Evolutionary conservation across 2,888 invertebrate species (phyloP).

Genomic region (Coremacera marginata): DNA sequence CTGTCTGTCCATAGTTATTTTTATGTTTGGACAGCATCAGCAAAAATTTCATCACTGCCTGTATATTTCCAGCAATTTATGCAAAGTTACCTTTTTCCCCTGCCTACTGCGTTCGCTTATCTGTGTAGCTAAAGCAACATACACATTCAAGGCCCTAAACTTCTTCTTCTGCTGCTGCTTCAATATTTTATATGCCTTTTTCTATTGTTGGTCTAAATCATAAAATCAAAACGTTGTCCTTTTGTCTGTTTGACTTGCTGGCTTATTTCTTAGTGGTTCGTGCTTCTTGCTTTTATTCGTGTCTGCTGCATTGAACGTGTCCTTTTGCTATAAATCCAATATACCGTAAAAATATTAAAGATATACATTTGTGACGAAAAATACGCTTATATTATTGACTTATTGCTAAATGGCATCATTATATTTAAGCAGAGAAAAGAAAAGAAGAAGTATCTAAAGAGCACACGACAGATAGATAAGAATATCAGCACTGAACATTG

Average conservation of each 20-base stretch:
- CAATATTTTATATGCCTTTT: background rate
- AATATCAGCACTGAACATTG: background rate
- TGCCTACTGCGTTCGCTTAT: background rate
- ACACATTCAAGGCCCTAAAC: conserved; percentile 3
- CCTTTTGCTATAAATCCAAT: conserved; percentile 13
- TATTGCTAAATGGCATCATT: conserved; percentile 51
- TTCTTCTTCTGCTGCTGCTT: background rate
- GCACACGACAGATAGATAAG: background rate
- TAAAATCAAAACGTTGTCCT: conserved; percentile 31
- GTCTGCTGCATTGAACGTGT: conserved; percentile 7
- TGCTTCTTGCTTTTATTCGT: background rate
- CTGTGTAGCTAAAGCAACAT: background rate
- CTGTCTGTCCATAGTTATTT: conserved; percentile 10
- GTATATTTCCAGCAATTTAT: conserved; percentile 17
- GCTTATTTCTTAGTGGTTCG: background rate
- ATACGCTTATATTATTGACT: conserved; percentile 46
- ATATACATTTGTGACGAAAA: background rate
- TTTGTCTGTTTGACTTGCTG: conserved; percentile 2
- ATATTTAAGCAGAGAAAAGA: conserved; percentile 7
- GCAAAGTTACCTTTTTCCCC: conserved; percentile 31
- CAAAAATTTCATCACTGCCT: conserved; percentile 39
- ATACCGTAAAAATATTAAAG: background rate
- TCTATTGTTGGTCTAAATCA: background rate
- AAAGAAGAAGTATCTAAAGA: background rate
- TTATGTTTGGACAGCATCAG: conserved; percentile 40